Evolutionary conservation across 2,797 vertebrate genomes (phyloP).

Genomic region (Garrulus glandarius): DNA sequence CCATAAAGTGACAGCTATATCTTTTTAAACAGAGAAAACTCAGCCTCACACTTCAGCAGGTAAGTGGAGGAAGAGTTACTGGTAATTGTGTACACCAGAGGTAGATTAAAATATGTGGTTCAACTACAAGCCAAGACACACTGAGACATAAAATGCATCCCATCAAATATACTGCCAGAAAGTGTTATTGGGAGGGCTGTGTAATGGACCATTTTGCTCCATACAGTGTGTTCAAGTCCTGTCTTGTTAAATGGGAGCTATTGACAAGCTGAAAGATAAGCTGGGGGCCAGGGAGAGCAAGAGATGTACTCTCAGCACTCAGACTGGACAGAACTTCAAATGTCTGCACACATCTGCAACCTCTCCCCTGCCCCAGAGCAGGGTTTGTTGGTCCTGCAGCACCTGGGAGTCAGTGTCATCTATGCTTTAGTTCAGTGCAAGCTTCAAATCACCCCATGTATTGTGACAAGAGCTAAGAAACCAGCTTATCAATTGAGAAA

Average conservation of each 20-base stretch:
- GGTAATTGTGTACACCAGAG: not conserved
- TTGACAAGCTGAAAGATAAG: not conserved
- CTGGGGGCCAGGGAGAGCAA: accelerated
- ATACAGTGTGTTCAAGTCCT: not conserved
- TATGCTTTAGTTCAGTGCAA: not conserved
- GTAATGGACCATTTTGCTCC: not conserved
- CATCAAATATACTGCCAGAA: not conserved
- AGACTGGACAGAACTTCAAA: not conserved
- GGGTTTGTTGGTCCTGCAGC: not conserved
- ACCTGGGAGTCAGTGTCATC: not conserved
- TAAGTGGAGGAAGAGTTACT: not conserved
- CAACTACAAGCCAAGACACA: not conserved
- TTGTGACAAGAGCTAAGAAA: not conserved
- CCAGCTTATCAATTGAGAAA: not conserved
- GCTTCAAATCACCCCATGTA: not conserved
- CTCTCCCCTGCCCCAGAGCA: not conserved
- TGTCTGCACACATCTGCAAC: not conserved
- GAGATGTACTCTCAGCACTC: not conserved
- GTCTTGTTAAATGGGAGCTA: not conserved
- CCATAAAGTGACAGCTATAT: not conserved
- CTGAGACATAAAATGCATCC: not conserved
- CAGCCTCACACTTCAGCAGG: not conserved
- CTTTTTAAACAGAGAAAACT: not conserved
- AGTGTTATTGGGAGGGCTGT: not conserved
- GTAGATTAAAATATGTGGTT: not conserved